These are phyloP conservation scores for Crepidodera aurea DNA, from an alignment of 2,888 invertebrate genomes.

Conservation along the genomic window DNA sequence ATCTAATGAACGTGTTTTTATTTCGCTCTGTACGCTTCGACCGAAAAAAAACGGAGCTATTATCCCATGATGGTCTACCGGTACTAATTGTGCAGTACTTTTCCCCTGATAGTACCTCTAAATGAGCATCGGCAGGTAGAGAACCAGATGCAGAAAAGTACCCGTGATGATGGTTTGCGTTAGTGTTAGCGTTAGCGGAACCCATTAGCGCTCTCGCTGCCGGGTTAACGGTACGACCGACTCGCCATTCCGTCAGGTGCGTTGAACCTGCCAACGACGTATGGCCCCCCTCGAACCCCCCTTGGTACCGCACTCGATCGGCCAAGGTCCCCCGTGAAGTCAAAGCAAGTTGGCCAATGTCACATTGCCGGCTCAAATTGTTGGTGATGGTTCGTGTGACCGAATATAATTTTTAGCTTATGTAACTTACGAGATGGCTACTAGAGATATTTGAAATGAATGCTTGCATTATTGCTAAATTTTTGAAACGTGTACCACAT, in stretches of 20 bases:
- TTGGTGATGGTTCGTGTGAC: background rate
- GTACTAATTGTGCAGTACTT: slow-evolving; percentile 11
- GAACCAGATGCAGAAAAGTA: slow-evolving; percentile 16
- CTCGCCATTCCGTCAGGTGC: slow-evolving; percentile 62
- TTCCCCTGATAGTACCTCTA: slow-evolving; percentile 8
- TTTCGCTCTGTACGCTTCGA: background rate
- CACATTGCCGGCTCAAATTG: slow-evolving; percentile 14
- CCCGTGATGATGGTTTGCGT: slow-evolving; percentile 21
- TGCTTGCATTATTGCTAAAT: too few relatives aligned
- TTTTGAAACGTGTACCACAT: too few relatives aligned
- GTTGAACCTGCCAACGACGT: slow-evolving; percentile 57
- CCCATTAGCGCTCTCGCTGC: slow-evolving; percentile 54
- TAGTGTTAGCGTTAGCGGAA: slow-evolving; percentile 57
- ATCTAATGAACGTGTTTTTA: background rate
- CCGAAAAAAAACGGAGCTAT: background rate
- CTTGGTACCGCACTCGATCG: slow-evolving; percentile 36
- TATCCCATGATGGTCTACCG: slow-evolving; percentile 6
- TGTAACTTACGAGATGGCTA: too few relatives aligned
- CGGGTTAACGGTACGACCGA: slow-evolving; percentile 57
- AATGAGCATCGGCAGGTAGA: slow-evolving; percentile 3
- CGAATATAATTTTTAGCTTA: slow-evolving; percentile 8
- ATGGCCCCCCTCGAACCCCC: slow-evolving; percentile 40
- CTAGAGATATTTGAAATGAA: too few relatives aligned
- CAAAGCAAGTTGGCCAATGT: slow-evolving; percentile 35
- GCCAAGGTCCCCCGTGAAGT: slow-evolving; percentile 37